These are phyloP conservation scores for Echeneis naucrates DNA, from an alignment of 2,797 vertebrate genomes.

Conservation along the genomic window DNA sequence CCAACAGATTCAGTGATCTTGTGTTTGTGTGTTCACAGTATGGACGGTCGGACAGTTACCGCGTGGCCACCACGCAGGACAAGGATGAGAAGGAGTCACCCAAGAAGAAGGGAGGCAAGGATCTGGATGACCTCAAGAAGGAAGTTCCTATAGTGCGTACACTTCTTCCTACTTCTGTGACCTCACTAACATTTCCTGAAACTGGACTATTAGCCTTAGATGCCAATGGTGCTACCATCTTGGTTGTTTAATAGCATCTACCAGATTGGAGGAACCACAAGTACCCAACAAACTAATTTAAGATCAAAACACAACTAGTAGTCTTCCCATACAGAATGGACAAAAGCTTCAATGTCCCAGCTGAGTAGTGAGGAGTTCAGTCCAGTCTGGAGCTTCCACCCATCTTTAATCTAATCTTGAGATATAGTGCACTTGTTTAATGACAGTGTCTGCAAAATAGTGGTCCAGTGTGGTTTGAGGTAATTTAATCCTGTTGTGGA, in stretches of 20 bases:
- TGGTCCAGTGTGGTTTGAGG: slow-evolving; percentile 24
- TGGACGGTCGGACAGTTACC: slow-evolving; percentile 94
- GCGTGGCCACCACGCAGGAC: slow-evolving; percentile 94
- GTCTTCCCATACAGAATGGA: neutral
- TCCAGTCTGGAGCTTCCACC: slow-evolving; percentile 31
- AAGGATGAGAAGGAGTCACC: slow-evolving; percentile 89
- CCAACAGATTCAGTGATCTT: neutral
- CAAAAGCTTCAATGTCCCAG: slow-evolving; percentile 1
- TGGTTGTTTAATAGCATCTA: neutral
- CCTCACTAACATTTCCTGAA: slow-evolving; percentile 4
- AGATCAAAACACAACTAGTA: neutral
- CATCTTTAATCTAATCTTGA: slow-evolving; percentile 44
- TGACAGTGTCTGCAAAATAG: slow-evolving; percentile 35
- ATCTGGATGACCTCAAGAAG: slow-evolving; percentile 94
- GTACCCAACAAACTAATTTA: no score
- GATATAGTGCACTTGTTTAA: neutral
- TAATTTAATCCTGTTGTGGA: slow-evolving; percentile 46
- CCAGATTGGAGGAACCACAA: neutral
- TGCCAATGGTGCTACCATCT: neutral
- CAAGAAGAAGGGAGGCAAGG: slow-evolving; percentile 90
- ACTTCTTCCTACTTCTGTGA: neutral
- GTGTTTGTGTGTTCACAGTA: slow-evolving; percentile 80
- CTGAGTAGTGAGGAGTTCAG: slow-evolving; percentile 21
- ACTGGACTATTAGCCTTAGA: neutral
- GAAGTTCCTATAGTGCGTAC: slow-evolving; percentile 91